Percentiles rank a stretch among this genome's conserved stretches.
These are phyloP conservation scores for Tor tambroides DNA, from an alignment of 2,113 vertebrate species.

Conservation along the genomic window DNA sequence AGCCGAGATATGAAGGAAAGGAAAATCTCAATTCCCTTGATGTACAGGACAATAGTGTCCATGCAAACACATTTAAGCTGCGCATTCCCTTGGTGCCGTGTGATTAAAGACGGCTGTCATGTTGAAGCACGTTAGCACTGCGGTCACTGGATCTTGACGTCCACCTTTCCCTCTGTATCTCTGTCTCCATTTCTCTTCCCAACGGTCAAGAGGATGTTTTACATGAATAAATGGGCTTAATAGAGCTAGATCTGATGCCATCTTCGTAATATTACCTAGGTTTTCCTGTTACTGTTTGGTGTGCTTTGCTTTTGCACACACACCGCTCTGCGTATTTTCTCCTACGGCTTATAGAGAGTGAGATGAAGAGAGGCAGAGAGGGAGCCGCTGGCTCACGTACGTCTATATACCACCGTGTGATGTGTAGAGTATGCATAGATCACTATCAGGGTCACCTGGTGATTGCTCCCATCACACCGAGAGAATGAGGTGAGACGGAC, in stretches of 20 bases:
- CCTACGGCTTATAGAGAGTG: not conserved
- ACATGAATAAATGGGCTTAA: slow-evolving; percentile 16
- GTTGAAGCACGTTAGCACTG: slow-evolving; percentile 47
- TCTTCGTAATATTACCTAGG: slow-evolving; percentile 33
- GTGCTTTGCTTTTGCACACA: not conserved
- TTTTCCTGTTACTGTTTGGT: slow-evolving; percentile 20
- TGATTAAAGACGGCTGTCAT: slow-evolving; percentile 59
- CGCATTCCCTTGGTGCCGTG: slow-evolving; percentile 27
- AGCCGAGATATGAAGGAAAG: slow-evolving; percentile 48
- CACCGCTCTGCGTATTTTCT: slow-evolving; percentile 1
- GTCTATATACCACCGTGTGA: slow-evolving; percentile 19
- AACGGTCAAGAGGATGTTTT: not conserved
- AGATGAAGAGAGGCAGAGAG: slow-evolving; percentile 9
- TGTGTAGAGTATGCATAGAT: slow-evolving; percentile 45
- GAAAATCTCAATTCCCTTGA: slow-evolving; percentile 52
- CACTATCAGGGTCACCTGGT: slow-evolving; percentile 51
- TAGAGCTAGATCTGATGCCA: slow-evolving; percentile 10
- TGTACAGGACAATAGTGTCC: slow-evolving; percentile 46
- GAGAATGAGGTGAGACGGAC: slow-evolving; percentile 9
- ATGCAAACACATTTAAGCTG: slow-evolving; percentile 38
- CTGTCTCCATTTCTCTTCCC: not conserved
- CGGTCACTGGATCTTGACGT: slow-evolving; percentile 36
- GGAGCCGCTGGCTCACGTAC: not conserved
- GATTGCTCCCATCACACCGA: slow-evolving; percentile 31
- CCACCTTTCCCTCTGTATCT: slow-evolving; percentile 6